Base-by-base conservation (phyloP, 2,113 vertebrate genomes). In the Odocoileus hemionus region DNA sequence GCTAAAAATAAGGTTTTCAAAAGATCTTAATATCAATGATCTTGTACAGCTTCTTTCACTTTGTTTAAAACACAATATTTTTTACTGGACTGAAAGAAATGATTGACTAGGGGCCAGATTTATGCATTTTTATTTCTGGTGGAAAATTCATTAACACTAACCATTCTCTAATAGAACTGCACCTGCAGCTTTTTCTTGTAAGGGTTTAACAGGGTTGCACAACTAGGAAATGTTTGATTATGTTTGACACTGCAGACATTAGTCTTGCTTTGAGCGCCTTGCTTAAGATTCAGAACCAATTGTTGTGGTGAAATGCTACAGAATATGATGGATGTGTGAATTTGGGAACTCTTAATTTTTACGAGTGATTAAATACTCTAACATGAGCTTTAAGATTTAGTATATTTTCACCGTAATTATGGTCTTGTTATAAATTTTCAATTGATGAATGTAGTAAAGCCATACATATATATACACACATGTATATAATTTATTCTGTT, bases 231-330 rank as follows among this genome's bases (percentile, higher is more conserved):
- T 88, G 87, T 94, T 94, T 90, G 57, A 96, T 96, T 96, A 89
- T 82, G 80, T 84, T 78, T 97, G 87, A 95, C 89, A 91, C 33
- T 89, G 80, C 45, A n/a, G 86, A 8, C 87, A 86, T 95, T 91
- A 96, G 33, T 97, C 86, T 92, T 94, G 28, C 86, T 95, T 54
- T 92, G 55, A 97, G 23, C 33, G 23, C 33, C 78, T 96, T 91
- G 79, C 94, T 97, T 98, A 96, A 98, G 96, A 97, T 97, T 88
- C 60, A 96, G 91, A 96, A 70, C 52, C 58, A 95, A n/a, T 26
- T 82, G 58, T 92, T 85, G 67, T 91, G 43, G 84, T 58, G 17
- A 97, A 50, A 97, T 84, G 80, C 17, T 89, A 86, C 50, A 87
- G 85, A 97, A 89, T 80, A 33, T 86, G 85, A 97, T 95, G 84